These are phyloP conservation scores for Cheilosia variabilis DNA, from an alignment of 2,888 invertebrate genomes.

Conservation along the genomic window DNA sequence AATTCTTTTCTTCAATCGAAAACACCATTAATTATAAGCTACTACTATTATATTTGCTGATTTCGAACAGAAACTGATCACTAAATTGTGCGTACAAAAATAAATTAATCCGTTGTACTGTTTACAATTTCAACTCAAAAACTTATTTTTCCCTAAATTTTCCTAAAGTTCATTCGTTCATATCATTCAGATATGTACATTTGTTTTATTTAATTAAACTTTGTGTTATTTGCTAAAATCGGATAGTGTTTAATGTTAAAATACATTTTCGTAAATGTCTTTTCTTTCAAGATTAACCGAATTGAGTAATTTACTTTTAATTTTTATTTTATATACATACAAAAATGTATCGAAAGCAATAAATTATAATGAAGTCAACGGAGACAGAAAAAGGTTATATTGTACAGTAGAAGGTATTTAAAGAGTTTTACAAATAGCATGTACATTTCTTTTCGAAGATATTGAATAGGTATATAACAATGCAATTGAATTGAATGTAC, in stretches of 20 bases:
- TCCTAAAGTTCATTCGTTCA: no score
- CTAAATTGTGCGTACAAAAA: no score
- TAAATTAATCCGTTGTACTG: no score
- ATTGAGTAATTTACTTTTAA: constrained; percentile 3
- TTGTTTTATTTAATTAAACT: constrained; percentile 1
- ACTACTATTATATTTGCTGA: no score
- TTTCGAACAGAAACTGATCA: no score
- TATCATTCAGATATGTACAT: neutral
- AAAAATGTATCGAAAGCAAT: neutral
- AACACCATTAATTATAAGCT: no score
- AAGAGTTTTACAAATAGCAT: neutral
- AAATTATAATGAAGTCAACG: neutral
- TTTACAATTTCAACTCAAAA: no score
- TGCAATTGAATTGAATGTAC: constrained; percentile 45
- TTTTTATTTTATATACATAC: neutral
- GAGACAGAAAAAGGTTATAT: neutral
- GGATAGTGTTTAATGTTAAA: neutral
- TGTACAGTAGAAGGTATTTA: neutral
- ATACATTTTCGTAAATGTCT: neutral
- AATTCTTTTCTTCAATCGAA: no score
- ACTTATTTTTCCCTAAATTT: neutral
- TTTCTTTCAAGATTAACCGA: neutral
- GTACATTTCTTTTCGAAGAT: no score
- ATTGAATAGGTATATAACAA: neutral
- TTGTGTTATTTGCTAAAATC: neutral